A percentile compares a stretch with the other conserved stretches of the same genome.
phyloP scores from a whole-genome alignment of 2,888 invertebrate species.

The Temnothorax ravouxi region DNA sequence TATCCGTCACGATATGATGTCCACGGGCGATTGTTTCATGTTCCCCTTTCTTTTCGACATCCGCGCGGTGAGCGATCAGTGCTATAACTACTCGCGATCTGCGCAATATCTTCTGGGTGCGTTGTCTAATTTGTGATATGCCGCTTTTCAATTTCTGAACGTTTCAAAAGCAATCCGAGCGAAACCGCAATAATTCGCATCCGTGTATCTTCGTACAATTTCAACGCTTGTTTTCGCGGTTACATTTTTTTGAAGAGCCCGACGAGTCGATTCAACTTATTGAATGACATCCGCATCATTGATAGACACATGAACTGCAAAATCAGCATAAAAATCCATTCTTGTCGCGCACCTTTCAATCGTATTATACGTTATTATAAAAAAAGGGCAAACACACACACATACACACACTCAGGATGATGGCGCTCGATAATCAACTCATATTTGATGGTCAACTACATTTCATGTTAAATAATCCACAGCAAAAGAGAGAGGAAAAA shows the following conservation, averaged over 20 bases:
- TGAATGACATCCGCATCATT: not conserved
- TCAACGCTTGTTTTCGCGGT: not conserved
- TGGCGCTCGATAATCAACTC: slow-evolving; percentile 62
- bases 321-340: slow-evolving; percentile 7
- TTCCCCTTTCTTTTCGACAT: not conserved
- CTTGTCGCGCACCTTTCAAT: not conserved
- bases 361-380: slow-evolving; percentile 58
- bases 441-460: slow-evolving; percentile 67
- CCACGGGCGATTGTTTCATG: not conserved
- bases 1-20: slow-evolving; percentile 50
- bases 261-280: not conserved
- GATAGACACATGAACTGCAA: not conserved
- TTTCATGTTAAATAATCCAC: slow-evolving; percentile 54
- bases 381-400: slow-evolving; percentile 54
- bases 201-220: not conserved
- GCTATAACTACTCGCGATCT: not conserved
- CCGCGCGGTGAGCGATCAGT: not conserved
- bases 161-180: not conserved
- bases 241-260: not conserved
- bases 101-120: not conserved
- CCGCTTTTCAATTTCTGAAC: not conserved
- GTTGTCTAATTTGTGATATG: not conserved
- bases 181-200: not conserved
- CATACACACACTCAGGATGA: slow-evolving; percentile 57
- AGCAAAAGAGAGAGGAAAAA: not conserved